Conservation (phyloP, 2,888 invertebrate species). For the Caradrina clavipalpis region DNA sequence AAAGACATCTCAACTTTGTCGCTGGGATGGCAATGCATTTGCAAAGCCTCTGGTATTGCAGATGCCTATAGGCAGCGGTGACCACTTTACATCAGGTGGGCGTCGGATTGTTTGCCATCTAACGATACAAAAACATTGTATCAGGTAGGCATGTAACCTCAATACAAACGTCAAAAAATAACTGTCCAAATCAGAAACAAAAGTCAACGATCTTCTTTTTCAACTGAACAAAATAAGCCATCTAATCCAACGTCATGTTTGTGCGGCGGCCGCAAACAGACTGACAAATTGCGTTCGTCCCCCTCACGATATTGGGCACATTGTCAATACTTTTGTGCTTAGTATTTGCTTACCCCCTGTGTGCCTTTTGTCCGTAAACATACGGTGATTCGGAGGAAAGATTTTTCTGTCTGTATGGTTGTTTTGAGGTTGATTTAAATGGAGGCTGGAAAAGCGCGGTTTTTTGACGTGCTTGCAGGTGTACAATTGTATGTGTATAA, state of each 20-base stretch:
- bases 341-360: constrained; percentile 56
- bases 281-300: constrained; percentile 56
- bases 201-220: constrained; percentile 27
- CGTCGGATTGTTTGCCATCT: too few relatives aligned
- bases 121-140: too few relatives aligned
- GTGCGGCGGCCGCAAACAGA: constrained; percentile 49
- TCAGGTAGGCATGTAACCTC: neutral
- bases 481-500: too few relatives aligned
- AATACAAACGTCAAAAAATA: neutral
- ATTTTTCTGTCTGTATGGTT: constrained; percentile 31
- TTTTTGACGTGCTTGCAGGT: neutral
- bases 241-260: constrained; percentile 56
- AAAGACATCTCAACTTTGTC: too few relatives aligned
- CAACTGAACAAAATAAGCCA: constrained; percentile 36
- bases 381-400: constrained; percentile 25
- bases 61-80: too few relatives aligned
- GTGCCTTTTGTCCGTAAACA: constrained; percentile 55
- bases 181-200: neutral
- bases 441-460: neutral
- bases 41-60: too few relatives aligned
- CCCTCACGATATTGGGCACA: constrained; percentile 62
- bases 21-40: too few relatives aligned
- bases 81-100: too few relatives aligned
- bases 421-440: constrained; percentile 19
- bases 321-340: constrained; percentile 52